Evolutionary conservation across 2,113 vertebrate species (phyloP), one percentile per base, ranked within the genome.

Genomic region (Corythaixoides concolor): DNA sequence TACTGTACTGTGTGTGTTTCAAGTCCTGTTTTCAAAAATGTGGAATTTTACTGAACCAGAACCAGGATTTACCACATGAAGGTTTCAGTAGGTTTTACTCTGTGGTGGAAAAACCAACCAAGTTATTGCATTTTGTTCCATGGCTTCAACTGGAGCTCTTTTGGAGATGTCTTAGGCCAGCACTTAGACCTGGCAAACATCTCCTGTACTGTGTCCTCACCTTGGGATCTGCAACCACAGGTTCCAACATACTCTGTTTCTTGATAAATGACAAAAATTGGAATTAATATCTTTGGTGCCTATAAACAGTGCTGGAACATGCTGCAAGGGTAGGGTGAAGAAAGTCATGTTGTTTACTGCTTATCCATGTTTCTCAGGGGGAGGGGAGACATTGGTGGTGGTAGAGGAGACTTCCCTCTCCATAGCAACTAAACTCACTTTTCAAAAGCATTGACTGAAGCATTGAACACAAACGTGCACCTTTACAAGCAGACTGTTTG

Each of bases 381-480:
- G 22, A 63, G 27, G 27, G 45, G 68, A 86, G 0, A 1, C 3
- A 7, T 9, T 66, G 30, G 18, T 20, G 67, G 63, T 66, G 41
- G n/a, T 28, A 78, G 49, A 74, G 28, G 45, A 74, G 27, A 12
- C 2, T 75, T 30, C 4, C 6, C 43, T 85, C 58, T 66, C 69
- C 70, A n/a, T 45, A 85, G 77, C 60, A 72, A 58, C 66, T 52
- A 28, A 89, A 68, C 24, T 84, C 41, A 47, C 47, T 75, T 26
- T 30, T 89, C 58, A 43, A 70, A 91, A 68, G 37, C 4, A 0
- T 50, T 3, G 11, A 39, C 37, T 55, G 68, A 58, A 81, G 59
- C 72, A 32, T 0, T 52, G 47, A 70, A 39, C 37, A 77, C 26
- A 62, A 77, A 32, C 0, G 0, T 1, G 5, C 3, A 8, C 33